Evolutionary conservation across 2,113 vertebrate species (phyloP), one percentile per base, ranked within the genome.

Genomic region (Rissa tridactyla): DNA sequence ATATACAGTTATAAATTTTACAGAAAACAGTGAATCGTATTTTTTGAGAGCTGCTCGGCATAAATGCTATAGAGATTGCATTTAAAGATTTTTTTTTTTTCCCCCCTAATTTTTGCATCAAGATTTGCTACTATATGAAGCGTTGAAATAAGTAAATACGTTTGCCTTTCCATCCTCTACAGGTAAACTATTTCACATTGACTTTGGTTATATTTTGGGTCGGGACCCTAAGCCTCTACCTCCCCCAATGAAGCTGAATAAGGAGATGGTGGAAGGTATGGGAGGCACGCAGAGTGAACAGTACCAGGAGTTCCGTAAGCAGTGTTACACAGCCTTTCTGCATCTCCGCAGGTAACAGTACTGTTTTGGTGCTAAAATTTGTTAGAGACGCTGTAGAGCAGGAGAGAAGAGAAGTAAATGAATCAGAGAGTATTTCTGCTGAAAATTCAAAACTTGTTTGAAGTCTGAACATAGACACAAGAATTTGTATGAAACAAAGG

Each of bases 251-350:
- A 99, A 99, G 97, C 98, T 99, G 97, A 99, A 99, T 94, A 99
- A 99, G 85, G 99, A 99, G 97, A 99, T 99, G 99, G 99, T 99
- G 76, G 99, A 99, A 98, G 99, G 99, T 25, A 99, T 99, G 99
- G 99, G 99, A 4, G 99, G 99, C 82, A 99, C 99, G 3, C 99
- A 99, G 97, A 99, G 99, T 4, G 99, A 99, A 83, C 99, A 99
- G 97, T 99, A 99, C 98, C 99, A 99, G 87, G 99, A 99, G 95
- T 99, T 99, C 96, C 99, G 99, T 26, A 99, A 99, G 88, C 99
- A 99, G 96, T 99, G 99, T 94, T 99, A 99, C 97, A 99, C 99
- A 0, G 99, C 99, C 65, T 99, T 99, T 94, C 98, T 99, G 23
- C 99, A 99, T 94, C 98, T 99, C 14, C 98, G 99, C 94, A 99